Evolutionary conservation across 2,113 vertebrate species (phyloP).

Genomic region (Alces alces): DNA sequence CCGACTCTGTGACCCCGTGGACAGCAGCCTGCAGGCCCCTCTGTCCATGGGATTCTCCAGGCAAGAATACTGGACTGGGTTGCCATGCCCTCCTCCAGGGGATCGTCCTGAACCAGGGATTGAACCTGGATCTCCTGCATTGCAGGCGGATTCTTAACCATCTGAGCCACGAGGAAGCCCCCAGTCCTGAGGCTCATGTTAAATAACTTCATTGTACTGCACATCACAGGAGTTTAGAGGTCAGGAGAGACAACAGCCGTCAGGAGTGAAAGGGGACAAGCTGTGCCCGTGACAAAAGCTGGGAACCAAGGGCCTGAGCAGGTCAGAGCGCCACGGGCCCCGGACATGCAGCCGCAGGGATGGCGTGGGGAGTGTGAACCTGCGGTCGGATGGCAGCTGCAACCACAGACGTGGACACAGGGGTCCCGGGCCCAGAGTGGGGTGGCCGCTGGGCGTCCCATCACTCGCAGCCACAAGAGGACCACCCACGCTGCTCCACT

Average conservation of each 20-base stretch:
- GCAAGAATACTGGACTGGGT: not conserved
- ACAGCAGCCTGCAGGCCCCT: not conserved
- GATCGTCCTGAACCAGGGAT: not conserved
- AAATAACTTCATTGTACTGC: not conserved
- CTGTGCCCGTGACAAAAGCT: not conserved
- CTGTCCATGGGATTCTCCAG: not conserved
- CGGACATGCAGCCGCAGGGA: accelerated
- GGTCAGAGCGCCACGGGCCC: not conserved
- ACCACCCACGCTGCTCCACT: not conserved
- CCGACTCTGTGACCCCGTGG: not conserved
- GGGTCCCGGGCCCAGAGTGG: not conserved
- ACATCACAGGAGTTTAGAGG: not conserved
- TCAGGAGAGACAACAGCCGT: not conserved
- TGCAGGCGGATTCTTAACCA: not conserved
- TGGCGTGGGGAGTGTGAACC: not conserved
- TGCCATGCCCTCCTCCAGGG: not conserved
- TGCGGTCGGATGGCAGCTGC: accelerated
- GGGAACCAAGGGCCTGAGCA: not conserved
- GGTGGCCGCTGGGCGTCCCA: not conserved
- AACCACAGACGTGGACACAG: not conserved
- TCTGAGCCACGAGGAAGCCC: not conserved
- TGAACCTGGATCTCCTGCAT: not conserved
- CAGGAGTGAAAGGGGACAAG: not conserved
- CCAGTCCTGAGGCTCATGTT: not conserved
- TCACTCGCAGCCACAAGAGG: not conserved